phyloP scores from a whole-genome alignment of 2,888 invertebrate genomes.

The Gortyna flavago region DNA sequence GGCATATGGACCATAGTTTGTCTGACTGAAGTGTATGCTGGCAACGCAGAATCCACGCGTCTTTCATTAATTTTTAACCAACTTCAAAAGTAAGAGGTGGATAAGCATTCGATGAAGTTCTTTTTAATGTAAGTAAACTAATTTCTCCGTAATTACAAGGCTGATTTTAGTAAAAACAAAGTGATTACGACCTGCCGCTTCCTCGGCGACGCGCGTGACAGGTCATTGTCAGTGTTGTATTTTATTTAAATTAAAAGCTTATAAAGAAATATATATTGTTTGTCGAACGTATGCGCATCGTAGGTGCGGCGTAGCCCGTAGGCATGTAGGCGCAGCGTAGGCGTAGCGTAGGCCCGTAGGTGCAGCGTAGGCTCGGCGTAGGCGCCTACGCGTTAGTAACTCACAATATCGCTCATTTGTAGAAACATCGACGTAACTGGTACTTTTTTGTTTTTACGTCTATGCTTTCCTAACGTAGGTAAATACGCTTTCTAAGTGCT shows the following conservation, averaged over 20 bases:
- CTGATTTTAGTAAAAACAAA: background rate
- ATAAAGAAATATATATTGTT: background rate
- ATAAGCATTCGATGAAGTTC: background rate
- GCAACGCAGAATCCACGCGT: background rate
- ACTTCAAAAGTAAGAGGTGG: background rate
- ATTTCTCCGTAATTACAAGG: background rate
- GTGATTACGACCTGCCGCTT: too few species aligned
- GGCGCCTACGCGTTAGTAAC: background rate
- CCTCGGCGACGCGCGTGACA: background rate
- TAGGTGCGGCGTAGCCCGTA: slow-evolving; percentile 12
- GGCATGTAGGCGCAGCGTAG: background rate
- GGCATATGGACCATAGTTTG: background rate
- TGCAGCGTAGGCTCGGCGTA: background rate
- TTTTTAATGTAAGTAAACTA: too few species aligned
- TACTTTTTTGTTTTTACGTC: too few species aligned
- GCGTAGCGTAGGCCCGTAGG: background rate
- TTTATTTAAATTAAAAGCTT: background rate
- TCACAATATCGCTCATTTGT: too few species aligned
- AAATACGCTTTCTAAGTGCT: too few species aligned
- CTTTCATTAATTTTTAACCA: background rate
- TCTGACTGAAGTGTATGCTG: background rate
- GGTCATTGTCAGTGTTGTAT: background rate
- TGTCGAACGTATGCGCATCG: background rate
- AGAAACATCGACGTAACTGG: too few species aligned
- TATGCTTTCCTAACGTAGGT: too few species aligned